phyloP scores from a whole-genome alignment of 2,113 vertebrate genomes.

The Lampris incognitus region DNA sequence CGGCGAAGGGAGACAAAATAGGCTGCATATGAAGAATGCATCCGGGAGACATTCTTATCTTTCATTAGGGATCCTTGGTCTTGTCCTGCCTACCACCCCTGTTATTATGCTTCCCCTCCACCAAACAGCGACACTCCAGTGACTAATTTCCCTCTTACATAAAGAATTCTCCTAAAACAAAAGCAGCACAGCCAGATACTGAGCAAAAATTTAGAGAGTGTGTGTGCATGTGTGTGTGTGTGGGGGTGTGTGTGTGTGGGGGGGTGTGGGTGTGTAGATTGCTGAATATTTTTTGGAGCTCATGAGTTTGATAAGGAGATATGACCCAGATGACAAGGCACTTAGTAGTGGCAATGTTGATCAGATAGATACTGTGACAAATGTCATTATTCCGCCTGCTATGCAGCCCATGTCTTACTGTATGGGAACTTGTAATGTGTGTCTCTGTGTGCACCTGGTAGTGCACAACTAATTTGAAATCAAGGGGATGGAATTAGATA shows the following conservation, averaged over 20 bases:
- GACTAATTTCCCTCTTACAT: conserved; percentile 39
- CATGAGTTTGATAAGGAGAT: conserved; percentile 10
- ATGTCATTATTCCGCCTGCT: neutral
- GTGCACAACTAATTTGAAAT: neutral
- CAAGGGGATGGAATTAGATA: neutral
- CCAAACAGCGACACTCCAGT: conserved; percentile 44
- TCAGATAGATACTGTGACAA: neutral
- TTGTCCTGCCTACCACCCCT: conserved; percentile 41
- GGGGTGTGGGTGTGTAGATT: neutral
- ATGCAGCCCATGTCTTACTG: neutral
- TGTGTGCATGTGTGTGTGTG: conserved; percentile 30
- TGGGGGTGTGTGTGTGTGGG: neutral
- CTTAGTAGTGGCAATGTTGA: neutral
- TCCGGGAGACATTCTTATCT: conserved; percentile 65
- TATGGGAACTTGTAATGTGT: conserved; percentile 6
- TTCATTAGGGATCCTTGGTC: conserved; percentile 61
- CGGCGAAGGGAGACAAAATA: conserved; percentile 55
- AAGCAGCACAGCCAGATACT: conserved; percentile 1
- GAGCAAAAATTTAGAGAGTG: neutral
- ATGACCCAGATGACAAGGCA: neutral
- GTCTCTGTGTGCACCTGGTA: conserved; percentile 5
- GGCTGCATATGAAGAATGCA: conserved; percentile 49
- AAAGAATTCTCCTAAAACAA: conserved; percentile 40
- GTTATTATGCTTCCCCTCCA: conserved; percentile 56
- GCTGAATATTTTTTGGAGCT: neutral